Base-by-base conservation (phyloP, 2,113 vertebrate species). In the Sisor rabdophorus region DNA sequence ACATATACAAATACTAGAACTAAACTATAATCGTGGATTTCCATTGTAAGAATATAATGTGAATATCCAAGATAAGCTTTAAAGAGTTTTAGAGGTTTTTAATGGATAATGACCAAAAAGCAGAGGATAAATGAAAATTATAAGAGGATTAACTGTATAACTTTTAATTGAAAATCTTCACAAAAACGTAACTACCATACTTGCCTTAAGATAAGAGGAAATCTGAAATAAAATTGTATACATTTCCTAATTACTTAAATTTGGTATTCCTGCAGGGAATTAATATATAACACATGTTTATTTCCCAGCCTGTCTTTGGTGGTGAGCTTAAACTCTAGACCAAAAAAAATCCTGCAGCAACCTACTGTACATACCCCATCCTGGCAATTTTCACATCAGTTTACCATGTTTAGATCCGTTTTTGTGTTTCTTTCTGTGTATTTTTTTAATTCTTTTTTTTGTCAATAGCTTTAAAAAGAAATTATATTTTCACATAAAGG, bases 401-500 rank as follows among this genome's bases (percentile, higher is more conserved):
- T 78, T 50, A 73, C 3, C 75, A 52, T 83, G 72, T 81, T 79
- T 76, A 83, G 75, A 79, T 68, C 65, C 44, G 61, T 67, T 74
- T 20, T 63, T 50, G 54, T 72, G 73, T 71, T 79, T 75, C 63
- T 64, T 53, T 71, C n/a, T 47, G 22, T 77, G 58, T 60, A 54
- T 71, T 55, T 67, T 61, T 40, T 65, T 22, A 53, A 47, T 72
- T 54, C 36, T 56, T 63, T 80, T 36, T 26, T 77, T 73, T 81
- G 71, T 48, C 72, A 54, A 79, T 69, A 87, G 87, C 89, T 89
- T 86, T 88, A 88, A 88, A 83, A 87, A 85, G 73, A 77, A 56
- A 60, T 75, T 17, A 69, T 81, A 59, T 79, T 73, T 79, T 82
- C 75, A 82, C 85, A 78, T 64, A 84, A 85, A 91, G 85, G 50